These are phyloP conservation scores for Menidia beryllina DNA, from an alignment of 2,113 vertebrate genomes.

Conservation along the genomic window DNA sequence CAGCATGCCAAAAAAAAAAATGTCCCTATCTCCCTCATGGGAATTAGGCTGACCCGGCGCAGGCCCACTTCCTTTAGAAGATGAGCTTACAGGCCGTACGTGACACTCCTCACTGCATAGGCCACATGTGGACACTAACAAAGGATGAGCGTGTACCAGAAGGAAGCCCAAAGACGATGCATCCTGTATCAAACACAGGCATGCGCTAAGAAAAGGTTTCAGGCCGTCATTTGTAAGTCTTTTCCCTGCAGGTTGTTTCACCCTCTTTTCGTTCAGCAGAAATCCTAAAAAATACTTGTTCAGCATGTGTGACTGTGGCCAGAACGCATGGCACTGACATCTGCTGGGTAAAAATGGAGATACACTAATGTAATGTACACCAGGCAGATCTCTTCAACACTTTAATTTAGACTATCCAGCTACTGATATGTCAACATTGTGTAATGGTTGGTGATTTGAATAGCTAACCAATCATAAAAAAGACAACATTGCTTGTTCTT, in stretches of 20 bases:
- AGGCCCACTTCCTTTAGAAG: conserved; percentile 44
- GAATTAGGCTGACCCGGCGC: conserved; percentile 40
- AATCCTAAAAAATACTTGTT: not conserved
- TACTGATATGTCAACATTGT: no score
- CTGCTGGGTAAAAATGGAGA: conserved; percentile 50
- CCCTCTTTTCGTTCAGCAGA: not conserved
- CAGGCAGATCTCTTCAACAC: not conserved
- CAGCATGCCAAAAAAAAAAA: conserved; percentile 6
- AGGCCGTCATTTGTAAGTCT: not conserved
- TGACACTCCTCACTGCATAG: conserved; percentile 25
- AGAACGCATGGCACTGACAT: conserved; percentile 36
- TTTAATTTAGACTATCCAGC: not conserved
- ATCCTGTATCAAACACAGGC: conserved; percentile 25
- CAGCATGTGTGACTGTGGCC: not conserved
- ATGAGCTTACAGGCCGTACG: conserved; percentile 32
- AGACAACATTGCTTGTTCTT: not conserved
- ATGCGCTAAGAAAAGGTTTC: not conserved
- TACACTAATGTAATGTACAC: conserved; percentile 5
- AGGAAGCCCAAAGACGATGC: conserved; percentile 35
- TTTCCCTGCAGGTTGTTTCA: not conserved
- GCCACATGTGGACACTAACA: conserved; percentile 26
- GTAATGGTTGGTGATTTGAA: not conserved
- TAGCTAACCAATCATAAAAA: not conserved
- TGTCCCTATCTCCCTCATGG: conserved; percentile 43
- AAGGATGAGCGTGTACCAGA: conserved; percentile 23